Conservation (phyloP, 2,888 invertebrate genomes). For the Ennomos fuscantarius region DNA sequence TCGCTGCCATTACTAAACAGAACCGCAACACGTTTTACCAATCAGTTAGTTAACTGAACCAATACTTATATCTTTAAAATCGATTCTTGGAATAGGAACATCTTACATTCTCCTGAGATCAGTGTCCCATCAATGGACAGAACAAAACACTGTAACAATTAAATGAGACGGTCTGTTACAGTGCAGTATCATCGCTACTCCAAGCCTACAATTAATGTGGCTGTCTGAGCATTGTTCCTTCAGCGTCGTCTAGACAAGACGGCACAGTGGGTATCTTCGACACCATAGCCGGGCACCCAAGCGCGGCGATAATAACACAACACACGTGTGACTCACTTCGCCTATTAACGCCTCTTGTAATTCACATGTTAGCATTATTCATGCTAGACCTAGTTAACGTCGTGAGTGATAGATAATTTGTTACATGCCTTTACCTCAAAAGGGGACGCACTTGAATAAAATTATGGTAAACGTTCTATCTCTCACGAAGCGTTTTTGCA, state of each 20-base stretch:
- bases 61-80: too few relatives aligned
- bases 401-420: conserved; percentile 51
- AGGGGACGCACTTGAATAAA: conserved; percentile 33
- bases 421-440: conserved; percentile 40
- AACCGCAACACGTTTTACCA: too few relatives aligned
- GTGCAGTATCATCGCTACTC: background rate
- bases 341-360: conserved; percentile 63
- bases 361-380: conserved; percentile 64
- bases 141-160: conserved; percentile 2
- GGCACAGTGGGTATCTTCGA: conserved; percentile 18
- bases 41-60: too few relatives aligned
- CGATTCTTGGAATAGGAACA: too few relatives aligned
- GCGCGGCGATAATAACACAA: conserved; percentile 57
- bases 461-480: conserved; percentile 36
- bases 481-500: conserved; percentile 35
- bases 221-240: conserved; percentile 10
- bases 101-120: too few relatives aligned
- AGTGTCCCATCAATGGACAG: background rate
- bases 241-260: conserved; percentile 21
- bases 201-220: conserved; percentile 4
- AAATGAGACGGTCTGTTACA: background rate
- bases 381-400: conserved; percentile 64
- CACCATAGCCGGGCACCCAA: conserved; percentile 40
- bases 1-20: too few relatives aligned
- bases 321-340: conserved; percentile 63